A percentile compares a stretch with the other conserved stretches of the same genome.
Conservation (phyloP, 2,797 vertebrate species). For the Microchirus variegatus region DNA sequence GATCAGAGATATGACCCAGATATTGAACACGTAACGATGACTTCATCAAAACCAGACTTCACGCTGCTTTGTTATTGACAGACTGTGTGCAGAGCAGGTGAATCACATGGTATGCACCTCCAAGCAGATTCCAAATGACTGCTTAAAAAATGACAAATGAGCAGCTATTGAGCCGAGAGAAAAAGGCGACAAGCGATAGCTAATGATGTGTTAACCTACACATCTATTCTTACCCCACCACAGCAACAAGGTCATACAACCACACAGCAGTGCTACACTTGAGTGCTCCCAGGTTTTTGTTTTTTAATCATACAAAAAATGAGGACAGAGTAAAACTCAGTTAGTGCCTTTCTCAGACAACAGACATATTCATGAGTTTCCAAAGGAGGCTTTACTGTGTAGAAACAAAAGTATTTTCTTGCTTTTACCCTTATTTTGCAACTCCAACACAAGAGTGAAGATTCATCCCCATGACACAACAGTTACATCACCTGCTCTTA, state of each 20-base stretch:
- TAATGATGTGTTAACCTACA: slow-evolving; percentile 28
- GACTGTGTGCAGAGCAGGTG: not conserved
- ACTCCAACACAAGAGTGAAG: slow-evolving; percentile 1
- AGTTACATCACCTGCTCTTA: slow-evolving; percentile 5
- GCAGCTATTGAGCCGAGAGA: slow-evolving; percentile 1
- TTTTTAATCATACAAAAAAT: too few relatives aligned
- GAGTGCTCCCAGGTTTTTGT: too few relatives aligned
- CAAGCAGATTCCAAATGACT: not conserved
- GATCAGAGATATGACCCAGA: slow-evolving; percentile 72
- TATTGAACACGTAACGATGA: slow-evolving; percentile 66
- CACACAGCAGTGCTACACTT: not conserved
- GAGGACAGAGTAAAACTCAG: too few relatives aligned
- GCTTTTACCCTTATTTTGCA: not conserved
- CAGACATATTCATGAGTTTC: too few relatives aligned
- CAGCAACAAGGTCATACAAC: not conserved
- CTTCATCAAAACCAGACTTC: slow-evolving; percentile 57
- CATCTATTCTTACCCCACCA: slow-evolving; percentile 9
- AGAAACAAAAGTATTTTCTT: too few relatives aligned
- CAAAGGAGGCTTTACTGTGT: too few relatives aligned
- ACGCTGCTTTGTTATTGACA: slow-evolving; percentile 28
- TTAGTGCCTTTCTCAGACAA: too few relatives aligned
- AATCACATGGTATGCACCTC: not conserved
- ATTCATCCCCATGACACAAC: not conserved
- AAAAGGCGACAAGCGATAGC: not conserved
- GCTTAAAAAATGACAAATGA: slow-evolving; percentile 5